Conservation (phyloP, 2,888 invertebrate genomes). For the Metacarcinus magister region DNA sequence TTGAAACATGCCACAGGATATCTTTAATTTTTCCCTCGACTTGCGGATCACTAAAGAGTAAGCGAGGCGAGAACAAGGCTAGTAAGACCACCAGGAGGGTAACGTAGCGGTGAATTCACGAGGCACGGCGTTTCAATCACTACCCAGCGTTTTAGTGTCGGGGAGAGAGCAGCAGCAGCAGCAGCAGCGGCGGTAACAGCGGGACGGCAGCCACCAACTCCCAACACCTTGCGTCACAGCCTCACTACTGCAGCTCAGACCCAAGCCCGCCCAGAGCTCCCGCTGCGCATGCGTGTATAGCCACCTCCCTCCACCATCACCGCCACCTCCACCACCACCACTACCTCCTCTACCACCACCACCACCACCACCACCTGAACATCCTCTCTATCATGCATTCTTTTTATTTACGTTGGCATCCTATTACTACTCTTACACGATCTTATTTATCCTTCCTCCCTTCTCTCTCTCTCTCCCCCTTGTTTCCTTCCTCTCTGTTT, state of each 20-base stretch:
- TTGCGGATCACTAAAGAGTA: background rate
- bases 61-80: background rate
- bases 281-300: background rate
- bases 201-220: background rate
- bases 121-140: background rate
- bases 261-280: background rate
- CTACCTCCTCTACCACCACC: background rate
- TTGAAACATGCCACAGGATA: background rate
- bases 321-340: background rate
- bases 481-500: background rate
- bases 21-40: conserved; percentile 5
- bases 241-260: conserved; percentile 40
- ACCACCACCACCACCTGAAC: background rate
- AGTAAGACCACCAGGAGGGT: background rate
- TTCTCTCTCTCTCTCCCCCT: too few species aligned
- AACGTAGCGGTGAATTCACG: background rate
- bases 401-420: conserved; percentile 36
- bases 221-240: conserved; percentile 20
- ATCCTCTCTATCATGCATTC: conserved; percentile 26
- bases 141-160: background rate
- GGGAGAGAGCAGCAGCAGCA: background rate
- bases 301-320: background rate
- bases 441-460: conserved; percentile 1
- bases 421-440: conserved; percentile 36
- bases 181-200: background rate